Evolutionary conservation across 2,113 vertebrate genomes (phyloP).

Genomic region (Steatornis caripensis): DNA sequence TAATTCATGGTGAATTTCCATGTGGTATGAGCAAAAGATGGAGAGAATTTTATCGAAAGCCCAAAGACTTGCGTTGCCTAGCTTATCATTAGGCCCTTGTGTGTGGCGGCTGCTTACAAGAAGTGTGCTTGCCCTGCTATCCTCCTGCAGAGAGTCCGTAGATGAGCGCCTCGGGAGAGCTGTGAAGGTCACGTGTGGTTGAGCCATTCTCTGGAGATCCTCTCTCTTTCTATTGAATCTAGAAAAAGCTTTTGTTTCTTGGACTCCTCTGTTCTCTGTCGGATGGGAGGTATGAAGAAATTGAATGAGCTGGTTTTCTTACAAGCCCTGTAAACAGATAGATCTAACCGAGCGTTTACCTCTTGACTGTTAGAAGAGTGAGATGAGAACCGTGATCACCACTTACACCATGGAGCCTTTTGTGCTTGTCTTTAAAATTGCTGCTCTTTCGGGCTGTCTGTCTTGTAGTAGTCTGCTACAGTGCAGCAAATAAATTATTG

Average conservation of each 20-base stretch:
- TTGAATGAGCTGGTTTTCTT: not conserved
- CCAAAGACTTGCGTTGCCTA: not conserved
- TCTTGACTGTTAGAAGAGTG: not conserved
- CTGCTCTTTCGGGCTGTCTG: not conserved
- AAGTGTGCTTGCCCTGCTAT: not conserved
- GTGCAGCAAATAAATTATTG: not conserved
- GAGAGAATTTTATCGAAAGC: not conserved
- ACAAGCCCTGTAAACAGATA: not conserved
- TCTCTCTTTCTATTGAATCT: not conserved
- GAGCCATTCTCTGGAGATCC: not conserved
- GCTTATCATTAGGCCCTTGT: not conserved
- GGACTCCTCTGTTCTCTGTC: not conserved
- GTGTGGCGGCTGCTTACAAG: not conserved
- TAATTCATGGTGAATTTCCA: not conserved
- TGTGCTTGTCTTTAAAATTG: not conserved
- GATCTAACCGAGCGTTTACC: not conserved
- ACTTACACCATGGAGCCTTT: not conserved
- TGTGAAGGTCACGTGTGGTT: fast-evolving
- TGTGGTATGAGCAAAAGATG: not conserved
- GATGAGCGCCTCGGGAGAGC: not conserved
- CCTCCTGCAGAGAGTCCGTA: not conserved
- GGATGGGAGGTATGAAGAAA: not conserved
- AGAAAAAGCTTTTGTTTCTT: not conserved
- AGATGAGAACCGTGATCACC: not conserved
- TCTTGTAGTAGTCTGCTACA: not conserved